Evolutionary conservation across 2,113 vertebrate species (phyloP).

Genomic region (Chionomys nivalis): DNA sequence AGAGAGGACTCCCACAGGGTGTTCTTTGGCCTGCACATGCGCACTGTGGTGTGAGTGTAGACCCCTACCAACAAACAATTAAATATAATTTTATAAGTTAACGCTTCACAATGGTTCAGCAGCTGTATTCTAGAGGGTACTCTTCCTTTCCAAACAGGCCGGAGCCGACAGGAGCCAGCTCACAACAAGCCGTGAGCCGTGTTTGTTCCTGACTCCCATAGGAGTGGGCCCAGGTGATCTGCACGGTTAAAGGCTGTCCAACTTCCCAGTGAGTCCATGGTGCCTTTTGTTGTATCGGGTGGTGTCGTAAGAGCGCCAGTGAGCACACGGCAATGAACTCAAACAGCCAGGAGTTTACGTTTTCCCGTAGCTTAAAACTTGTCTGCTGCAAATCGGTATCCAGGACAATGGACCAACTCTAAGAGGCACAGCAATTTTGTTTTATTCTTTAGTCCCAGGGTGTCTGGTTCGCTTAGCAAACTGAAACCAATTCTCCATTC

Average conservation of each 20-base stretch:
- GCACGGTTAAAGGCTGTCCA: background rate
- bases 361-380: constrained; percentile 32
- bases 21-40: background rate
- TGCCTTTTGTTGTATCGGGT: background rate
- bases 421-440: background rate
- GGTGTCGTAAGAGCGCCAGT: too few species aligned
- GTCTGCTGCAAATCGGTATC: background rate
- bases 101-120: background rate
- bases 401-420: background rate
- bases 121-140: background rate
- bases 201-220: background rate
- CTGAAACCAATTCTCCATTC: background rate
- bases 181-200: background rate
- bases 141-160: background rate
- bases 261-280: background rate
- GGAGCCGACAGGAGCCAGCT: background rate
- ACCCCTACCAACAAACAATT: background rate
- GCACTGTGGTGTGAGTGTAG: background rate
- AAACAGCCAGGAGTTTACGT: background rate
- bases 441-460: background rate
- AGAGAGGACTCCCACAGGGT: background rate
- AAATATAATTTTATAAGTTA: background rate
- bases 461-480: background rate
- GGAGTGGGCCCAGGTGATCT: background rate
- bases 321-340: background rate